phyloP scores from a whole-genome alignment of 2,888 invertebrate species.

The Tenthredo distinguenda region DNA sequence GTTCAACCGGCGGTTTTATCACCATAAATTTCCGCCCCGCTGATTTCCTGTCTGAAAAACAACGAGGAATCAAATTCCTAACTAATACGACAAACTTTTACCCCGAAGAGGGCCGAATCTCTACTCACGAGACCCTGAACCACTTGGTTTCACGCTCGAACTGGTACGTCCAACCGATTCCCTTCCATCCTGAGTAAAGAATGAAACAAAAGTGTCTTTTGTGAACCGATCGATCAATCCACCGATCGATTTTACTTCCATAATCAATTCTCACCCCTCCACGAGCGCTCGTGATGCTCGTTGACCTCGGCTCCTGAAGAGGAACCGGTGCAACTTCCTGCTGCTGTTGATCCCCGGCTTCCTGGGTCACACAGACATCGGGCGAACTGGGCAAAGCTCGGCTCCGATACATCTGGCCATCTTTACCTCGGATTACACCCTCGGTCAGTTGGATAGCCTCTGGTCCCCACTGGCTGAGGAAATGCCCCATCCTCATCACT shows the following conservation, averaged over 20 bases:
- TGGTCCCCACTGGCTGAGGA: constrained; percentile 84
- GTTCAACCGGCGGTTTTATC: constrained; percentile 4
- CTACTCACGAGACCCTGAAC: constrained; percentile 24
- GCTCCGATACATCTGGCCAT: constrained; percentile 69
- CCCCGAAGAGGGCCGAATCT: neutral
- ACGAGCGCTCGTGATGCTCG: constrained; percentile 16
- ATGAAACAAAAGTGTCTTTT: neutral
- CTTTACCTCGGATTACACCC: constrained; percentile 78
- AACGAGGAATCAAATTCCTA: neutral
- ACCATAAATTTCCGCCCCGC: neutral
- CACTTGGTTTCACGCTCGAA: neutral
- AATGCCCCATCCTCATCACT: constrained; percentile 84
- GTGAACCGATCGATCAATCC: neutral
- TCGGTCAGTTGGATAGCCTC: constrained; percentile 81
- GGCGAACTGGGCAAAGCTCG: constrained; percentile 53
- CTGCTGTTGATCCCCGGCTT: constrained; percentile 26
- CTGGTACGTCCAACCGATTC: constrained; percentile 14
- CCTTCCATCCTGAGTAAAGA: neutral
- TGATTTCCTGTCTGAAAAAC: constrained; percentile 31
- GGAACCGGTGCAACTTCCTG: neutral
- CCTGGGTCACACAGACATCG: constrained; percentile 5
- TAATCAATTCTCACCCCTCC: constrained; percentile 2
- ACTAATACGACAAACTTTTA: neutral
- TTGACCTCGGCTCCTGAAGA: neutral
- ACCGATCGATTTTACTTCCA: neutral